Evolutionary conservation across 2,113 vertebrate genomes (phyloP), one percentile per base, ranked within the genome.

Genomic region (Myrmophylax atrothorax): DNA sequence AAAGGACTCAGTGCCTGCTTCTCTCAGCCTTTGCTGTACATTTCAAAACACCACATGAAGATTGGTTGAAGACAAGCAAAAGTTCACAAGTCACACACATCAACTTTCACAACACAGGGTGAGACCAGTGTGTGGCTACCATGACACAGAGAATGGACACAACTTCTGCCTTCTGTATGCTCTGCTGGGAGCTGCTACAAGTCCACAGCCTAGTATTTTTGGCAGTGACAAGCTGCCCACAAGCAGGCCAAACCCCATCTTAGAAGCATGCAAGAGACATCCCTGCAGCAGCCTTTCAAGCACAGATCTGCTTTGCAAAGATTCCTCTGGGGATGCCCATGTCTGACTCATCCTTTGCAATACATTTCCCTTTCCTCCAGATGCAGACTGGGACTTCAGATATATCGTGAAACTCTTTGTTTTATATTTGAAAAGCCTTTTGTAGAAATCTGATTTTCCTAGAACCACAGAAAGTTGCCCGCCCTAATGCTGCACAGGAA

Each of bases 361-460:
- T 10, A 26, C 42, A 64, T 56, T 81, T 78, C 60, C 28, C 49
- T 84, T 92, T 75, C 47, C 26, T 75, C 64, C 49, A 79, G 75
- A 87, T 1, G 14, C 16, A 89, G 20, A 31, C 15, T 24, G 7
- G 14, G 28, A 59, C 52, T 77, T 70, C 28, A 40, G 33, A 47
- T 68, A 56, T 47, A 31, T 28, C 63, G 46, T 50, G 52, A 85
- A 81, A 82, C 12, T 50, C 29, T 55, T 67, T 66, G 7, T 28
- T 91, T 89, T 58, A 4, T 40, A 75, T 42, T 53, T 89, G 22
- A 66, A 91, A 92, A 89, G 23, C 12, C 35, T 92, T 74, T 46
- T 73, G 24, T 38, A 88, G 60, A 46, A 89, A 87, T n/a, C 87
- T 81, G 35, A 68, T 81, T 89, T 96, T 95, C 52, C 91, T 92